phyloP scores from a whole-genome alignment of 1,140 invertebrate genomes.

The Zaprionus ornatus region DNA sequence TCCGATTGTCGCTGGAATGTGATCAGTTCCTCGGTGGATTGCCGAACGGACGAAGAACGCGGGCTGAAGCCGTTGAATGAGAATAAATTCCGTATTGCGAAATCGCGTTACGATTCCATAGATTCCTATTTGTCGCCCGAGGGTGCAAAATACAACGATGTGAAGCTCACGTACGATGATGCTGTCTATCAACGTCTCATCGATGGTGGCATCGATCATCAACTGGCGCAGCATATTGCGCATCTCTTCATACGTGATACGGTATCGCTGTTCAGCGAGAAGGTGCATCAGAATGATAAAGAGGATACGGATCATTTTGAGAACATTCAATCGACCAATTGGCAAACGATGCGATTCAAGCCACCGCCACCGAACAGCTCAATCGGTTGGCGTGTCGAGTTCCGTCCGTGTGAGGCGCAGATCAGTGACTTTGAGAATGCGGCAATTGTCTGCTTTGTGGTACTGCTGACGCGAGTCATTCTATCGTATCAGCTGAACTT shows the following conservation, averaged over 20 bases:
- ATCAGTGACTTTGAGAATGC: conserved; percentile 99
- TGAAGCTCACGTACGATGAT: conserved; percentile 92
- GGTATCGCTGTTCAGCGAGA: conserved; percentile 97
- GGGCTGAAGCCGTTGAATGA: conserved; percentile 91
- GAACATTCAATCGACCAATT: conserved; percentile 99
- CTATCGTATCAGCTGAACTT: conserved; percentile 98
- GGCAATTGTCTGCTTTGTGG: conserved; percentile 99
- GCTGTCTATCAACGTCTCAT: conserved; percentile 91
- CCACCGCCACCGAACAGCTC: conserved; percentile 96
- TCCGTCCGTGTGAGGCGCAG: conserved; percentile 99
- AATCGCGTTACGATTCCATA: conserved; percentile 99
- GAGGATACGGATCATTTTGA: conserved; percentile 99
- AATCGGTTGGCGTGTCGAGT: conserved; percentile 99
- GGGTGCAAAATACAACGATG: conserved; percentile 85
- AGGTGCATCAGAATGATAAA: conserved; percentile 96
- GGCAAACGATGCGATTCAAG: conserved; percentile 99
- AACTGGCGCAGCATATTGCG: conserved; percentile 96
- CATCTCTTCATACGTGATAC: conserved; percentile 99
- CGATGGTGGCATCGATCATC: conserved; percentile 94
- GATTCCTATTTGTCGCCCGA: conserved; percentile 97
- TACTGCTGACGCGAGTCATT: conserved; percentile 97
- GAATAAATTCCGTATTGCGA: conserved; percentile 94
- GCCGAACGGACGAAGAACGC: conserved; percentile 96
- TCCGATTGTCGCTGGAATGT: conserved; percentile 99
- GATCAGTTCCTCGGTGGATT: conserved; percentile 97